A percentile compares a stretch with the other conserved stretches of the same genome.
Conservation (phyloP, 2,797 vertebrate genomes). For the Macroramphosus scolopax region DNA sequence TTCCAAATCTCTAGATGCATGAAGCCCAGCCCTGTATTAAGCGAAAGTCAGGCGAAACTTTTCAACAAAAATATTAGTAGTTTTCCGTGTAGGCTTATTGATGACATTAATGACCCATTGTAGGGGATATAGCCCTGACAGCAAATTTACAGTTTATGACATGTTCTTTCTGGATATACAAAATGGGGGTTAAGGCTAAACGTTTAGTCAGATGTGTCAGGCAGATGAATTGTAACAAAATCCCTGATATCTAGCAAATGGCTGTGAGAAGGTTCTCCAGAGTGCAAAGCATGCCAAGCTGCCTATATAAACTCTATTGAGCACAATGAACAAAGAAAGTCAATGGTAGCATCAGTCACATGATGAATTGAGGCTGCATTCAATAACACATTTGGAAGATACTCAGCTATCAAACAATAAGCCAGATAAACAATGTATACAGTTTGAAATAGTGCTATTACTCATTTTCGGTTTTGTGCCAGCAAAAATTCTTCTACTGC, state of each 20-base stretch:
- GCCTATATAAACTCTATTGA: conserved; percentile 66
- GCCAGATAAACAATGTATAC: conserved; percentile 54
- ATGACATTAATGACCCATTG: conserved; percentile 60
- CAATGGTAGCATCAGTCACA: conserved; percentile 44
- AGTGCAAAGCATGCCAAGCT: conserved; percentile 79
- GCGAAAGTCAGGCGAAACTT: conserved; percentile 60
- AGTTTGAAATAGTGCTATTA: conserved; percentile 44
- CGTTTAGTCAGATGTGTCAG: conserved; percentile 75
- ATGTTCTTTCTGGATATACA: conserved; percentile 60
- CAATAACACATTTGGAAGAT: conserved; percentile 61
- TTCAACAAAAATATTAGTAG: conserved; percentile 48
- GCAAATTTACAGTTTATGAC: conserved; percentile 69
- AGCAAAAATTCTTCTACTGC: conserved; percentile 43
- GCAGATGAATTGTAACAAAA: conserved; percentile 77
- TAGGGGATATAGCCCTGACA: conserved; percentile 63
- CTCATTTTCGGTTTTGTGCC: conserved; percentile 32
- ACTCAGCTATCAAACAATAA: conserved; percentile 72
- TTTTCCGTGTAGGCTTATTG: conserved; percentile 38
- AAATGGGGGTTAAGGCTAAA: conserved; percentile 81
- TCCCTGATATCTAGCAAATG: conserved; percentile 84
- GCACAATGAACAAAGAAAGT: conserved; percentile 61
- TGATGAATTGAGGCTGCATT: conserved; percentile 58
- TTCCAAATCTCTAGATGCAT: conserved; percentile 60
- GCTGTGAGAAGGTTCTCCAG: conserved; percentile 73
- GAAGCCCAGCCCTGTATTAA: conserved; percentile 65